These are phyloP conservation scores for Musca domestica DNA, from an alignment of 1,140 invertebrate genomes.

Conservation along the genomic window DNA sequence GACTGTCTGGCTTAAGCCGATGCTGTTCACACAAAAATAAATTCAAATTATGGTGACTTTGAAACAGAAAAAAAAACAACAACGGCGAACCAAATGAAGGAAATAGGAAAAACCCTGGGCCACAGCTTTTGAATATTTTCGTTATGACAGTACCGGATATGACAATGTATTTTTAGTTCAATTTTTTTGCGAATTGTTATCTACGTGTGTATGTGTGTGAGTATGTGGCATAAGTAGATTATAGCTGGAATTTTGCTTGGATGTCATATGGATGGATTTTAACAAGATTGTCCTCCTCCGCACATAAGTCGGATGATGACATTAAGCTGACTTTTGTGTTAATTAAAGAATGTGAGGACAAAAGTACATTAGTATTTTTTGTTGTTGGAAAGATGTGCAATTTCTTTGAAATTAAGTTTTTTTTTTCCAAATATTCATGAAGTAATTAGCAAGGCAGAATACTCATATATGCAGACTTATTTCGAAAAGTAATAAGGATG, in stretches of 20 bases:
- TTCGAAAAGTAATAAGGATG: too few relatives aligned
- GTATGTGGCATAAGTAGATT: neutral
- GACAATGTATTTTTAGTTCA: neutral
- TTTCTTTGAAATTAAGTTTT: too few relatives aligned
- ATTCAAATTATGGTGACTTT: neutral
- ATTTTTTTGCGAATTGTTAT: neutral
- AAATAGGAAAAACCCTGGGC: neutral
- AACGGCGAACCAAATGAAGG: neutral
- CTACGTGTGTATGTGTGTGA: too few relatives aligned
- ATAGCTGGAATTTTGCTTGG: neutral
- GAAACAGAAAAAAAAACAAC: neutral
- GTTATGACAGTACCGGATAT: slow-evolving; percentile 2
- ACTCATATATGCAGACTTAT: too few relatives aligned
- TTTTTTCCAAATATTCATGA: too few relatives aligned
- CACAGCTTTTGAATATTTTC: neutral
- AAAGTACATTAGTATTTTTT: too few relatives aligned
- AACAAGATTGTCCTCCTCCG: neutral
- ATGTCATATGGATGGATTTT: neutral
- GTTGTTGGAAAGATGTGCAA: too few relatives aligned
- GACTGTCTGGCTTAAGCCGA: neutral
- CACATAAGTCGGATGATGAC: neutral
- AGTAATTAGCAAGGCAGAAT: too few relatives aligned
- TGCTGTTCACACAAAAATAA: slow-evolving; percentile 4
- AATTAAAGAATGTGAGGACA: slow-evolving; percentile 1
- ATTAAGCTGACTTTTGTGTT: slow-evolving; percentile 7